Conservation (phyloP, 1,140 invertebrate species). For the Acromyrmex charruanus region DNA sequence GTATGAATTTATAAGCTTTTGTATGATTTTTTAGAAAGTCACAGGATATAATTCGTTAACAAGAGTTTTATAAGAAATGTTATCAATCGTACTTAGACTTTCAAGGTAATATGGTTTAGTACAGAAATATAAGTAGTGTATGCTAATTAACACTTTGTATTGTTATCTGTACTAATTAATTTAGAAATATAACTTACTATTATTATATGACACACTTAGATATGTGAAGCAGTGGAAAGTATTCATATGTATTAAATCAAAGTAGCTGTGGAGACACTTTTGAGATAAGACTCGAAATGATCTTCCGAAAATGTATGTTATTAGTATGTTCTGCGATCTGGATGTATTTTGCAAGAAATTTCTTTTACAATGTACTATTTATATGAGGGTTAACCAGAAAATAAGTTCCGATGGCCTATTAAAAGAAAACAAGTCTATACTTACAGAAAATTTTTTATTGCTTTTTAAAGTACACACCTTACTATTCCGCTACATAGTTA, state of each 20-base stretch:
- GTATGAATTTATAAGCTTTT: slow-evolving; percentile 44
- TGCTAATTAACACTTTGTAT: slow-evolving; percentile 79
- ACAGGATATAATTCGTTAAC: slow-evolving; percentile 4
- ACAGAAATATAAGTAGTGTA: slow-evolving; percentile 70
- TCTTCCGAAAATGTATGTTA: slow-evolving; percentile 50
- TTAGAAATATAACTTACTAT: slow-evolving; percentile 71
- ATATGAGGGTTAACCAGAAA: too few relatives aligned
- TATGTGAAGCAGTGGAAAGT: slow-evolving; percentile 42
- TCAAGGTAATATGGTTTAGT: slow-evolving; percentile 71
- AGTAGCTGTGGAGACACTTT: slow-evolving; percentile 63
- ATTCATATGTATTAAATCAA: slow-evolving; percentile 72
- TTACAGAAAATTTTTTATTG: too few relatives aligned
- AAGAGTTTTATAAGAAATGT: slow-evolving; percentile 53
- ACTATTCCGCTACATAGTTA: too few relatives aligned
- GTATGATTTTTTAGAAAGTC: slow-evolving; percentile 24
- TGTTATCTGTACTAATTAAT: slow-evolving; percentile 75
- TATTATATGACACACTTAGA: slow-evolving; percentile 66
- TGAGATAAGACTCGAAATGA: slow-evolving; percentile 53
- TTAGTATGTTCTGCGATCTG: slow-evolving; percentile 60
- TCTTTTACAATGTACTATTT: slow-evolving; percentile 7
- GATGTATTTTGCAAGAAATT: slow-evolving; percentile 52
- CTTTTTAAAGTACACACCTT: too few relatives aligned
- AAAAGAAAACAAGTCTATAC: too few relatives aligned
- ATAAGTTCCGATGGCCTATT: too few relatives aligned
- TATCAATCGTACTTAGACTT: slow-evolving; percentile 65